Evolutionary conservation across 2,797 vertebrate species (phyloP), one percentile per base, ranked within the genome.

Genomic region (Rhinella marina): DNA sequence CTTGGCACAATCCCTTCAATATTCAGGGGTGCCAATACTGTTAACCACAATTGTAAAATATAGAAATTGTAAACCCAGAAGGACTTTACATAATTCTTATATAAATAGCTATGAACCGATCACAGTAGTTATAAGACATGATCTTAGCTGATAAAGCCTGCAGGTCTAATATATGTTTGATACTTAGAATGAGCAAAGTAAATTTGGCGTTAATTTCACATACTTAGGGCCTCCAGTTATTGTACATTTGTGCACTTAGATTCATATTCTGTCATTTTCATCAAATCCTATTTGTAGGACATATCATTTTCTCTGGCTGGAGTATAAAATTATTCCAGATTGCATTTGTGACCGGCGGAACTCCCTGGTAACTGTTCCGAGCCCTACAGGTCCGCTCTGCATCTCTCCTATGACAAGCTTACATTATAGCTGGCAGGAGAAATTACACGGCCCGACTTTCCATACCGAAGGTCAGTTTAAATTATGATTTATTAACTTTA

Each of bases 361-460:
- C 29, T 75, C 21, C 17, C 14, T 52, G 68, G 68, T 81, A 81
- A 73, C 79, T 62, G 76, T 14, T 86, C 25, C 21, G 70, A 82
- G 70, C 70, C 79, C 25, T 82, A 76, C 68, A 66, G 41, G 59
- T 76, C 59, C 56, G 59, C 56, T 27, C 27, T 14, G 48, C 75
- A 75, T 82, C 50, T 79, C 50, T 32, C 19, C 48, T 66, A 27
- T 82, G 54, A 75, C 68, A 75, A 64, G 68, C 68, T 25, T 52
- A 29, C 57, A 87, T 82, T 87, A 82, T 72, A 76, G 78, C 70
- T 56, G 57, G 68, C 86, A 87, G 66, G 79, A 87, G 23, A 75
- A 82, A 87, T 82, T 62, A 61, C 79, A 73, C 19, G 17, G 1
- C 32, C 56, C 27, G 8, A 29, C n/a, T 82, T 62, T 75, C 52